Evolutionary conservation across 92 coral and sea anemone genomes (phyloP).

Genomic region (Siderastrea radians): DNA sequence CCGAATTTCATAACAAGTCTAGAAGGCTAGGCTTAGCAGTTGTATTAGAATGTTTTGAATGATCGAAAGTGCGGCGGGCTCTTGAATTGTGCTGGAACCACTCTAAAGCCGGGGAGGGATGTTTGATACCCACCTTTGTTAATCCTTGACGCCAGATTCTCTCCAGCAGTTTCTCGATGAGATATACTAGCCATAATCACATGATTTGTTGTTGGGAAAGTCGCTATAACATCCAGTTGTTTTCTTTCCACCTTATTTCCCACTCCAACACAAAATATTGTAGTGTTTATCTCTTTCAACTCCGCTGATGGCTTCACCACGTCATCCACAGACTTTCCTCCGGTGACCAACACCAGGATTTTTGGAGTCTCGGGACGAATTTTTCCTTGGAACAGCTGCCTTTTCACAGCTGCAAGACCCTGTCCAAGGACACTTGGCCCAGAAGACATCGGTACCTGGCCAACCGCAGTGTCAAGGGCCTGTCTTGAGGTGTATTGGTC

Average conservation of each 20-base stretch:
- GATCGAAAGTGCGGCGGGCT: too few species aligned
- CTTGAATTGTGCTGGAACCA: too few species aligned
- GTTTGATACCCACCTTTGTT: slow-evolving; percentile 51
- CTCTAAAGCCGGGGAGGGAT: background rate
- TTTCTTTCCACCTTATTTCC: slow-evolving; percentile 63
- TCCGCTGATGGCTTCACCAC: slow-evolving; percentile 72
- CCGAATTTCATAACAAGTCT: too few species aligned
- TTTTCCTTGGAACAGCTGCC: slow-evolving; percentile 70
- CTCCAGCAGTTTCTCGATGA: slow-evolving; percentile 72
- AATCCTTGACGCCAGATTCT: slow-evolving; percentile 70
- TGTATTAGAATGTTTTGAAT: too few species aligned
- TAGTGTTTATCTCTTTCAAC: slow-evolving; percentile 64
- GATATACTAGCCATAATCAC: slow-evolving; percentile 61
- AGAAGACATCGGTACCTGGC: slow-evolving; percentile 51
- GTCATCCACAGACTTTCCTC: slow-evolving; percentile 83
- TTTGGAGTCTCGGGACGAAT: slow-evolving; percentile 83
- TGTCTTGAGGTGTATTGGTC: slow-evolving; percentile 65
- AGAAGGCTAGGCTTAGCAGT: too few species aligned
- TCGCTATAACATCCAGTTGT: slow-evolving; percentile 67
- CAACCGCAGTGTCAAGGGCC: slow-evolving; percentile 61
- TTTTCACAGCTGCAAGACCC: slow-evolving; percentile 63
- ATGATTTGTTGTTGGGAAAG: slow-evolving; percentile 62
- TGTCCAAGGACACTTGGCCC: slow-evolving; percentile 79
- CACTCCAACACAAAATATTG: slow-evolving; percentile 85
- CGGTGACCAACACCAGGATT: slow-evolving; percentile 77